These are phyloP conservation scores for Celastrina argiolus DNA, from an alignment of 2,888 invertebrate genomes.

Conservation along the genomic window DNA sequence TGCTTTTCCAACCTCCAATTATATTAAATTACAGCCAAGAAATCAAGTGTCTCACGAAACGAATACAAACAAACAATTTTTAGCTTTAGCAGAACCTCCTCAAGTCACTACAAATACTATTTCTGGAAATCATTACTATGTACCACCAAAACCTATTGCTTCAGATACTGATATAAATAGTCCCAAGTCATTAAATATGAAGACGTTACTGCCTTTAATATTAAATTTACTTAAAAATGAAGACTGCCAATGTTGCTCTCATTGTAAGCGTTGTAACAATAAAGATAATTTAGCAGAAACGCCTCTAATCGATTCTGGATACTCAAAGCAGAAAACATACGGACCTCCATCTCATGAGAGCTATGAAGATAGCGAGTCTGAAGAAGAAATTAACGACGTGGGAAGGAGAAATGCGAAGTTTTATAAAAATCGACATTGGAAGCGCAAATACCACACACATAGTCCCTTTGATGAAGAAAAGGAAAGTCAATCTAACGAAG, in stretches of 20 bases:
- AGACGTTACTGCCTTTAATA: slow-evolving; percentile 57
- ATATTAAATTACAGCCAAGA: neutral
- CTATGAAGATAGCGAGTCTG: slow-evolving; percentile 10
- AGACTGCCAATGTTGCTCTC: slow-evolving; percentile 38
- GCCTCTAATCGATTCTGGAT: slow-evolving; percentile 39
- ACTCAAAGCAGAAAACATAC: slow-evolving; percentile 42
- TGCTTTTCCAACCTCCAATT: neutral
- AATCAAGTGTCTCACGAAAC: neutral
- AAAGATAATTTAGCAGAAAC: slow-evolving; percentile 25
- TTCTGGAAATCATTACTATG: neutral
- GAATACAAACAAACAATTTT: neutral
- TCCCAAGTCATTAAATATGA: slow-evolving; percentile 49
- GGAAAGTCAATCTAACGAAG: slow-evolving; percentile 36
- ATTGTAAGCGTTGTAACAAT: slow-evolving; percentile 33
- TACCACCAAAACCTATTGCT: neutral
- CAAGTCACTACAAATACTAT: slow-evolving; percentile 15
- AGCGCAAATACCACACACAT: slow-evolving; percentile 32
- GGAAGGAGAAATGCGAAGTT: neutral
- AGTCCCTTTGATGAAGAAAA: slow-evolving; percentile 32
- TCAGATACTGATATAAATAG: slow-evolving; percentile 23
- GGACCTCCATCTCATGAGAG: neutral
- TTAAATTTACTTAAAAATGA: slow-evolving; percentile 49
- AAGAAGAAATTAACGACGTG: neutral
- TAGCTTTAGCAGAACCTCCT: neutral
- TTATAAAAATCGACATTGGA: neutral